Conservation (phyloP, 2,113 vertebrate genomes). For the rabbit (Oryctolagus cuniculus) region mOryCun1.1 NC_091433.1:99485001-99485500, state of each 20-base stretch:
- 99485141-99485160: not conserved
- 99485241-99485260: not conserved
- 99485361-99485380: not conserved
- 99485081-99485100: no score
- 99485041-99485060: not conserved
- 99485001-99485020: no score
- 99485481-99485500: not conserved
- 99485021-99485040: not conserved
- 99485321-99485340: not conserved
- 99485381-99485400: not conserved
- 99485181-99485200: not conserved
- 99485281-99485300: not conserved
- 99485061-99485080: not conserved
- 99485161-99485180: not conserved
- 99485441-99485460: not conserved
- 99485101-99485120: not conserved
- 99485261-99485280: no score
- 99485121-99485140: not conserved
- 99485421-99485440: not conserved
- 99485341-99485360: not conserved
- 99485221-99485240: not conserved
- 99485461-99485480: not conserved
- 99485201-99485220: not conserved
- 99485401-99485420: not conserved
- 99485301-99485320: not conserved